Conservation (phyloP, 2,113 vertebrate genomes). For the Nothoprocta perdicaria region DNA sequence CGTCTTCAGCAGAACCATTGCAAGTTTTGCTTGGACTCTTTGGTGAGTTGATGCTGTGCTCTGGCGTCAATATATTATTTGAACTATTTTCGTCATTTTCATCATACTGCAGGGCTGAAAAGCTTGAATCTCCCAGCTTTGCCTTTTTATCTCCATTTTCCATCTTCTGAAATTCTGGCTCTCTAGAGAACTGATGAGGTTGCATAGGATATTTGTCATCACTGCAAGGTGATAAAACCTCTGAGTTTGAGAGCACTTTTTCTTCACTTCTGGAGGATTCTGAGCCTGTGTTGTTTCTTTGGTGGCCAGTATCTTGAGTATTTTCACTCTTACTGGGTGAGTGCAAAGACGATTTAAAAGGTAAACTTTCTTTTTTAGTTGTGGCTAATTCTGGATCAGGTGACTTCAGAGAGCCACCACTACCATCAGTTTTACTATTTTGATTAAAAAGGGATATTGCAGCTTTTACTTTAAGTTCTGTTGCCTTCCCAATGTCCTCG, state of each 20-base stretch:
- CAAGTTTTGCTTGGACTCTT: conserved; percentile 66
- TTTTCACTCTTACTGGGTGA: conserved; percentile 34
- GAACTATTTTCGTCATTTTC: conserved; percentile 21
- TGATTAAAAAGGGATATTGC: conserved; percentile 51
- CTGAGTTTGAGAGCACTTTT: neutral
- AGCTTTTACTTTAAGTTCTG: conserved; percentile 57
- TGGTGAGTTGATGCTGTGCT: conserved; percentile 52
- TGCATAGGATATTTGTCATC: conserved; percentile 5
- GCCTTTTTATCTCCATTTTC: conserved; percentile 43
- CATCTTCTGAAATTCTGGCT: conserved; percentile 32
- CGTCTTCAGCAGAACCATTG: conserved; percentile 77
- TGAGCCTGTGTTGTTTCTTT: neutral
- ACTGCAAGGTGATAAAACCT: neutral
- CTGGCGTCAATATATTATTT: conserved; percentile 44
- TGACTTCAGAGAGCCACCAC: conserved; percentile 33
- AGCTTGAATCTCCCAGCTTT: neutral
- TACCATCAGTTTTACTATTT: conserved; percentile 30
- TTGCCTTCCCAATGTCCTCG: conserved; percentile 17
- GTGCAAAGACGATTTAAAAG: conserved; percentile 9
- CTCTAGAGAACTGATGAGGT: neutral
- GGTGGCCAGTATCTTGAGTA: conserved; percentile 15
- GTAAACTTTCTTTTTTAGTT: conserved; percentile 38
- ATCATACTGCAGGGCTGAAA: neutral
- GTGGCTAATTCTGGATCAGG: neutral
- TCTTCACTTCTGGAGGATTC: conserved; percentile 23